These are phyloP conservation scores for Gisinianus flammeolus DNA, from an alignment of 2,888 invertebrate genomes.

Conservation along the genomic window DNA sequence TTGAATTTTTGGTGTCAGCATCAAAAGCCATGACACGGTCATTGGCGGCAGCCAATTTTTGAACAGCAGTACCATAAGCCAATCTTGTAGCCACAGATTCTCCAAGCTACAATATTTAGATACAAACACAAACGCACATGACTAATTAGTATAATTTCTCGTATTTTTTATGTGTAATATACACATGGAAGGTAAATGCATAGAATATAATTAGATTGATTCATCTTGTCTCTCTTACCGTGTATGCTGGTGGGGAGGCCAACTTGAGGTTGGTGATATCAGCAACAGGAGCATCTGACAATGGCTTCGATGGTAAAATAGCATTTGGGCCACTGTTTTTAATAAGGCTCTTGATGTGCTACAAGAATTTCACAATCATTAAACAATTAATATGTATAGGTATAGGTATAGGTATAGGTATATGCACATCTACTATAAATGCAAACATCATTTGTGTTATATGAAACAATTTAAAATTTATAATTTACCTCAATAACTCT, in stretches of 20 bases:
- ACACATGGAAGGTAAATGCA: no score
- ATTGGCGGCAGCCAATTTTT: constrained; percentile 77
- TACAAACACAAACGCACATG: neutral
- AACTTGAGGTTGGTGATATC: constrained; percentile 76
- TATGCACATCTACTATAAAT: constrained; percentile 3
- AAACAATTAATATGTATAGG: neutral
- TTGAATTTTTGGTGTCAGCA: constrained; percentile 99
- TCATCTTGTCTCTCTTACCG: no score
- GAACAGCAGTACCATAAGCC: constrained; percentile 93
- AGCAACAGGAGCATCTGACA: constrained; percentile 74
- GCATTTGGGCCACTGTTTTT: constrained; percentile 72
- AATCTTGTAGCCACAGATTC: constrained; percentile 84
- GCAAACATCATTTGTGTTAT: neutral
- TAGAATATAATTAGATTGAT: no score
- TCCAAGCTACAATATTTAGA: constrained; percentile 63
- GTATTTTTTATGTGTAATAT: neutral
- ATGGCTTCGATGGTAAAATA: constrained; percentile 70
- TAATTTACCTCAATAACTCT: constrained; percentile 68
- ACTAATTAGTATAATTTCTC: no score
- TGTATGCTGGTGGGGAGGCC: constrained; percentile 82
- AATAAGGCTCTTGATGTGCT: constrained; percentile 72
- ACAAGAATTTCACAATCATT: constrained; percentile 29
- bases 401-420: neutral
- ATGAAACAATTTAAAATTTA: constrained; percentile 22
- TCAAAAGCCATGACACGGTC: constrained; percentile 89